Percentiles rank a stretch among this genome's conserved stretches.
These are phyloP conservation scores for Psilopsiagon aymara DNA, from an alignment of 2,113 vertebrate genomes.

Conservation along the genomic window DNA sequence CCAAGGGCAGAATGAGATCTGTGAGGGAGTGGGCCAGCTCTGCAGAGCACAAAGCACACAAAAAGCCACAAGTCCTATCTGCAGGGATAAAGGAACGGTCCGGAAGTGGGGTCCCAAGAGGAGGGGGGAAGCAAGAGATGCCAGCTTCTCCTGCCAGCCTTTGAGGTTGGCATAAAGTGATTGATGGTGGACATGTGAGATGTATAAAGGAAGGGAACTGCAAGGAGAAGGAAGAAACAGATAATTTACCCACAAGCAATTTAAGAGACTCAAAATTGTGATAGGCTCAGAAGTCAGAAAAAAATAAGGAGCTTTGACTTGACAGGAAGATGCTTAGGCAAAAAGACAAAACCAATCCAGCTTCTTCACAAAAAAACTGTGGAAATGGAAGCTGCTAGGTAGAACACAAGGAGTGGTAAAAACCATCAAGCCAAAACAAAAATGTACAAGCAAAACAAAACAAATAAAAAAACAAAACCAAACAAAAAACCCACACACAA, in stretches of 20 bases:
- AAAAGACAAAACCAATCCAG: background rate
- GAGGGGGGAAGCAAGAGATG: background rate
- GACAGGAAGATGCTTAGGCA: background rate
- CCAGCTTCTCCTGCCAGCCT: background rate
- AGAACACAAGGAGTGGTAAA: background rate
- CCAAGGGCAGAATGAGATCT: background rate
- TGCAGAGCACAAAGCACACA: background rate
- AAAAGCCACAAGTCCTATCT: background rate
- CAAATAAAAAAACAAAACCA: background rate
- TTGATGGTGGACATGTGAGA: background rate
- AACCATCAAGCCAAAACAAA: background rate
- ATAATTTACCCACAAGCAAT: background rate
- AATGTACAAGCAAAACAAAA: background rate
- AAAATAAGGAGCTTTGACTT: slow-evolving; percentile 8
- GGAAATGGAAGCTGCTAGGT: background rate
- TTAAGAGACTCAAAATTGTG: background rate
- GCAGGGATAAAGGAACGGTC: background rate
- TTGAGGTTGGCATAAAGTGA: background rate
- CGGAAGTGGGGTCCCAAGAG: background rate
- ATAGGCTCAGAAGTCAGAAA: background rate
- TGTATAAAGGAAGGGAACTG: slow-evolving; percentile 11
- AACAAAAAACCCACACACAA: background rate
- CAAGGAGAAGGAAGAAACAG: background rate
- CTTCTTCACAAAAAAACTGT: background rate
- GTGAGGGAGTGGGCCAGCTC: background rate